phyloP scores from a whole-genome alignment of 2,888 invertebrate species.

The Brachypterus glaber region DNA sequence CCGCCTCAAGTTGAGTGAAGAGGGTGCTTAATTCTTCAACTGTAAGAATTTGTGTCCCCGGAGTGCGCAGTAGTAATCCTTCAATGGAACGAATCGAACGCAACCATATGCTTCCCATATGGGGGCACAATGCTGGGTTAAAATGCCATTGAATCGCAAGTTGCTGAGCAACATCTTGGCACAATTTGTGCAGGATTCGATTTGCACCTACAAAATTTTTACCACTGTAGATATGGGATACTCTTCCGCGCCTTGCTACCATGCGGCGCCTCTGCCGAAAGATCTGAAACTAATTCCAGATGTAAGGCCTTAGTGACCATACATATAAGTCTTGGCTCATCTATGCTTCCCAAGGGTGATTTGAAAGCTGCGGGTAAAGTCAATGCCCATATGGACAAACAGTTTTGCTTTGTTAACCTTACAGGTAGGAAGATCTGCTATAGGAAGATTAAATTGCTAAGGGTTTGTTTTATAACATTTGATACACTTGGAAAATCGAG shows the following conservation, averaged over 20 bases:
- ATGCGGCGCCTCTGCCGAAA: background rate
- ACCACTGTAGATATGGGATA: background rate
- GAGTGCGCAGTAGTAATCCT: background rate
- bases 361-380: background rate
- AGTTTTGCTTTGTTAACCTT: background rate
- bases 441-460: background rate
- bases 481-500: background rate
- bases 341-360: background rate
- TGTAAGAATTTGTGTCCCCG: background rate
- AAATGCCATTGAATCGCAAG: background rate
- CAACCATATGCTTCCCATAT: too few species aligned
- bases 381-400: background rate
- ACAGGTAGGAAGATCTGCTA: background rate
- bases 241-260: background rate
- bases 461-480: background rate
- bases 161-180: background rate
- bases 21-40: background rate
- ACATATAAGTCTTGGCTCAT: background rate
- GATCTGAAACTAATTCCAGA: constrained; percentile 2
- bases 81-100: too few species aligned
- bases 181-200: background rate
- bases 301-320: background rate
- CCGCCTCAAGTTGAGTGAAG: background rate
- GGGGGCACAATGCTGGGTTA: too few species aligned
- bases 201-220: constrained; percentile 1